Percentiles rank a stretch among this genome's conserved stretches.
These are phyloP conservation scores for Patiria miniata DNA, from an alignment of 35 echinoderm and acorn worm genomes.

Conservation along the genomic window DNA sequence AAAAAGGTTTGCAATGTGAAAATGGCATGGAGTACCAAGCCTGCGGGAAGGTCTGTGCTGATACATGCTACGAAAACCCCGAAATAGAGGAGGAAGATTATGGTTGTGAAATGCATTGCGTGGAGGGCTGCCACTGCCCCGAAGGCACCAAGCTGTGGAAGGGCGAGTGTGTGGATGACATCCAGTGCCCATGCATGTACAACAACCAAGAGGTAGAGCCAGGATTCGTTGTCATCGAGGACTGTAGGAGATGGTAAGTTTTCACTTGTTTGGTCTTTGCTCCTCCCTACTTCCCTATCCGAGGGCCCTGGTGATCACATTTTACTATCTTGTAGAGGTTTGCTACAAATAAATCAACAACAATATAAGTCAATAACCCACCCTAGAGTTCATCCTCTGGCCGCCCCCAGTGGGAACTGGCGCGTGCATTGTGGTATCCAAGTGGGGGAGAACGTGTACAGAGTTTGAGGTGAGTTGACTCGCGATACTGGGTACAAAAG, in stretches of 20 bases:
- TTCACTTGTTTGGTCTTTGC: too few species aligned
- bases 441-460: too few species aligned
- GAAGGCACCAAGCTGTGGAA: slow-evolving; percentile 40
- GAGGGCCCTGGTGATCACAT: too few species aligned
- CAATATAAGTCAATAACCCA: too few species aligned
- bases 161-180: slow-evolving; percentile 34
- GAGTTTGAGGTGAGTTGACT: too few species aligned
- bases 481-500: too few species aligned
- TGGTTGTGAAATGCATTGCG: slow-evolving; percentile 41
- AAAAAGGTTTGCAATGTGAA: slow-evolving; percentile 63
- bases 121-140: slow-evolving; percentile 77
- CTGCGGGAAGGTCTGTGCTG: slow-evolving; percentile 67
- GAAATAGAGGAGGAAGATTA: neutral
- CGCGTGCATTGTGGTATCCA: too few species aligned
- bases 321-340: too few species aligned
- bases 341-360: too few species aligned
- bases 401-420: too few species aligned
- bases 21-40: slow-evolving; percentile 56
- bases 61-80: slow-evolving; percentile 36
- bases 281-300: too few species aligned
- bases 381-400: too few species aligned
- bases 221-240: neutral
- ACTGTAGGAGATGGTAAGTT: slow-evolving; percentile 34
- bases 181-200: slow-evolving; percentile 45
- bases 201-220: neutral